Evolutionary conservation across 2,888 invertebrate genomes (phyloP), one percentile per base, ranked within the genome.

Genomic region (Xylota sylvarum): DNA sequence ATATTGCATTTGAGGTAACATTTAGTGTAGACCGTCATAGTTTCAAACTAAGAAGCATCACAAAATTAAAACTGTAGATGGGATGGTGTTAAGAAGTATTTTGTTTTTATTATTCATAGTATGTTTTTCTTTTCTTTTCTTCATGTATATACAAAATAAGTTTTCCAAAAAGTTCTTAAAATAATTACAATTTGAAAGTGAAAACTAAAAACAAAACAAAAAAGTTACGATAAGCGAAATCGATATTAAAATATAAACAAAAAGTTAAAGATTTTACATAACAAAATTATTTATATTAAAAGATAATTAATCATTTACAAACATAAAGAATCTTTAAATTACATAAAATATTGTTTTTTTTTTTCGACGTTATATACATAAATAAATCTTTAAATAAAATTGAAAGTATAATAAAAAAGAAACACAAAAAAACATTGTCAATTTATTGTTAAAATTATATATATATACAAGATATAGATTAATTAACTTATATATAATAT

Each of bases 391-490:
- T 65, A 37, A 40, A 64, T 55, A 62, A 46, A 56, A 60, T 4
- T 50, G 46, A 50, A 43, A 23, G 17, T 35, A 67, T 73, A 3
- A 65, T 1, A 46, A 56, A 50, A 64, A 64, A 50, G 52, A 62
- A 35, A 46, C 60, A 32, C 32, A 69, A 62, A 62, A 35, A 46
- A 67, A 32, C 32, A 69, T 56, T 81, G 77, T 82, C 82, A 82
- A 82, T 82, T 82, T 77, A 82, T 60, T 77, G 83, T 77, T 83
- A 60, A 83, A 76, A 72, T 46, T 67, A 72, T 82, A 82, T 46
- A 82, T 46, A 52, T 27, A 43, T 30, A 48, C 27, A 77, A 52
- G 17, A 52, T 65, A 74, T 62, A 74, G 27, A 62, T 50, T 67
- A 62, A 27, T 64, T 14, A 64, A 48, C 23, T 14, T 43, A 46